phyloP scores from a whole-genome alignment of 2,888 invertebrate genomes.

The Rhagonycha fulva region DNA sequence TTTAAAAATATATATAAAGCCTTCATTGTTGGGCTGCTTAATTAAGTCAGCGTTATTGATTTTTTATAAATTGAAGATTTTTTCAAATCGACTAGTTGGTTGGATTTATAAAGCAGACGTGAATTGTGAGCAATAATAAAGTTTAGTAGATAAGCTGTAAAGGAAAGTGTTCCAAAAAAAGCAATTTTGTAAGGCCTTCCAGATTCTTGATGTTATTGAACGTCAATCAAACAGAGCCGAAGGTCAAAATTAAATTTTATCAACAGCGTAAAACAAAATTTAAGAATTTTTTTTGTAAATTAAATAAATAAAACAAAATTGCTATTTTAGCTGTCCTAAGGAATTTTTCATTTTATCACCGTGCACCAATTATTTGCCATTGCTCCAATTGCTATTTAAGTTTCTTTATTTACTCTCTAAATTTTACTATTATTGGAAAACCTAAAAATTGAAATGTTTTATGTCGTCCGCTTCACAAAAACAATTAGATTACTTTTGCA shows the following conservation, averaged over 20 bases:
- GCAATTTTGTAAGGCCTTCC: not conserved
- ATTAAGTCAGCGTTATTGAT: not conserved
- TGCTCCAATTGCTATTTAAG: not conserved
- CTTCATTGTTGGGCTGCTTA: not conserved
- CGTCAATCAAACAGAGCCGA: not conserved
- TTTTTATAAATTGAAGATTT: not conserved
- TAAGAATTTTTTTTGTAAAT: not conserved
- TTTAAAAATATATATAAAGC: not conserved
- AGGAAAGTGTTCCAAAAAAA: not conserved
- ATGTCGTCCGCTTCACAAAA: not conserved
- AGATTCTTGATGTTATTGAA: constrained; percentile 2
- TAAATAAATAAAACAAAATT: not conserved
- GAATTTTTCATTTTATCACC: not conserved
- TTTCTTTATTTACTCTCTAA: not conserved
- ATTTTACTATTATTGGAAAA: not conserved
- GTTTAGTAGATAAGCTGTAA: not conserved
- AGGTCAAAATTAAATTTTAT: not conserved
- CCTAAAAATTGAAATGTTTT: not conserved
- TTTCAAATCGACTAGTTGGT: not conserved
- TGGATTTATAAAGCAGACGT: not conserved
- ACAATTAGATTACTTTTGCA: not conserved
- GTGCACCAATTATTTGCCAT: not conserved
- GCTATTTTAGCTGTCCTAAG: not conserved
- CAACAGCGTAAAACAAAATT: not conserved
- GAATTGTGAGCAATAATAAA: not conserved